Evolutionary conservation across 2,797 vertebrate species (phyloP).

Genomic region (Anisognathus igniventris): DNA sequence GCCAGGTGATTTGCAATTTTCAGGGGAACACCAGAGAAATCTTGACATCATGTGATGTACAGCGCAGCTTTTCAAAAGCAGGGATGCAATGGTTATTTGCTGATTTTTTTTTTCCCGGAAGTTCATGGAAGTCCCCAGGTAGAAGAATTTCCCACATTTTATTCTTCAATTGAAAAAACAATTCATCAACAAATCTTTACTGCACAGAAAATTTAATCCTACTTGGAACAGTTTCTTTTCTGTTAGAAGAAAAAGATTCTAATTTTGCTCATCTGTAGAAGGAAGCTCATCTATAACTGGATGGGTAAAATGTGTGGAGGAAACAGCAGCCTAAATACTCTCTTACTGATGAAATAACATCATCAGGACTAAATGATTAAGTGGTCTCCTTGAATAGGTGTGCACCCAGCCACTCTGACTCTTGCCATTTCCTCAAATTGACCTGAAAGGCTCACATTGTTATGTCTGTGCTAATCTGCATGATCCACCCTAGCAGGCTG

Average conservation of each 20-base stretch:
- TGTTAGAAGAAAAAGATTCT: not conserved
- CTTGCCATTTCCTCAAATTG: constrained; percentile 48
- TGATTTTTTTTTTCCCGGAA: not conserved
- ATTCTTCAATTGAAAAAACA: not conserved
- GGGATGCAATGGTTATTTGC: not conserved
- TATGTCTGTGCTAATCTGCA: constrained; percentile 42
- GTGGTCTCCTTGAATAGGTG: constrained; percentile 42
- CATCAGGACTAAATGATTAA: constrained; percentile 10
- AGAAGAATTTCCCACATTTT: not conserved
- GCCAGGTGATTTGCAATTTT: not conserved
- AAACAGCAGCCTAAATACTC: not conserved
- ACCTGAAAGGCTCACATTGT: not conserved
- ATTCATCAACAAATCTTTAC: not conserved
- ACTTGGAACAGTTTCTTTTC: not conserved
- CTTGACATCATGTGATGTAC: not conserved
- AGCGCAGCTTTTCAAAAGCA: not conserved
- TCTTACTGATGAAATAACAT: constrained; percentile 14
- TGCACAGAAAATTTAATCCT: not conserved
- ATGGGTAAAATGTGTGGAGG: not conserved
- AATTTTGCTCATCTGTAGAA: not conserved
- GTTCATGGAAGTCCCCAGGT: not conserved
- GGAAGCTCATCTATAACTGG: not conserved
- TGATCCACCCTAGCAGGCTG: constrained; percentile 8
- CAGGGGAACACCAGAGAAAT: not conserved
- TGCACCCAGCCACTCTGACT: not conserved